Evolutionary conservation across 1,140 invertebrate genomes (phyloP), one percentile per base, ranked within the genome.

Genomic region (Trichonephila clavata): DNA sequence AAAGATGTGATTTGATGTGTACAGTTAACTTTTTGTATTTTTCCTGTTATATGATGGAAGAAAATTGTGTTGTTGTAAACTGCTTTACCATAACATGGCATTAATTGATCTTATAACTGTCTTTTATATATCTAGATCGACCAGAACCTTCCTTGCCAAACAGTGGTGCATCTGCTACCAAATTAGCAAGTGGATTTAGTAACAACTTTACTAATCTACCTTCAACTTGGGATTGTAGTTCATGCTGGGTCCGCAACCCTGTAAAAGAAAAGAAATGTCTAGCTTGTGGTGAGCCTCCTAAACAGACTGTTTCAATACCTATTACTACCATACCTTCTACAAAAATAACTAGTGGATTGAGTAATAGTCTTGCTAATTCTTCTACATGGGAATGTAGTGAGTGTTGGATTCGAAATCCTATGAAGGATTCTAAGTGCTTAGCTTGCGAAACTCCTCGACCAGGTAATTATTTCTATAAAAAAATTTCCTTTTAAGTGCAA

Each of bases 241-340:
- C 96, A 80, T 98, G 97, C 95, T 96, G 97, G 96, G 96, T 97
- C 3, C 95, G 96, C 77, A 98, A 98, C 95, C 96, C 97, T 68
- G 95, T 96, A 24, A 95, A 96, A 18, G 95, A 95, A 39, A 94
- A 94, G 3, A 97, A 97, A 94, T 98, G 97, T 95, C 95, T 96
- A 5, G 97, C 97, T 21, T 98, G 97, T 95, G 96, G 97, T 95
- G 96, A 96, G 94, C 95, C 96, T 57, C 95, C 96, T 1, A 97
- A 97, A 95, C 97, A 18, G 43, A 97, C 61, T 95, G 14, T 14
- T 20, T 21, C 43, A 27, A 8, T 24, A 43, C 2, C 16, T 43
- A 7, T 13, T 81, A 43, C 21, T 81, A 21, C 77, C 13, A 27
- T 81, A n/a, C 32, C 77, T 39, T 43, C 77, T 43, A 43, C 32